A percentile compares a stretch with the other conserved stretches of the same genome.
Conservation (phyloP, 2,113 vertebrate genomes). For the Glaucidium brasilianum region DNA sequence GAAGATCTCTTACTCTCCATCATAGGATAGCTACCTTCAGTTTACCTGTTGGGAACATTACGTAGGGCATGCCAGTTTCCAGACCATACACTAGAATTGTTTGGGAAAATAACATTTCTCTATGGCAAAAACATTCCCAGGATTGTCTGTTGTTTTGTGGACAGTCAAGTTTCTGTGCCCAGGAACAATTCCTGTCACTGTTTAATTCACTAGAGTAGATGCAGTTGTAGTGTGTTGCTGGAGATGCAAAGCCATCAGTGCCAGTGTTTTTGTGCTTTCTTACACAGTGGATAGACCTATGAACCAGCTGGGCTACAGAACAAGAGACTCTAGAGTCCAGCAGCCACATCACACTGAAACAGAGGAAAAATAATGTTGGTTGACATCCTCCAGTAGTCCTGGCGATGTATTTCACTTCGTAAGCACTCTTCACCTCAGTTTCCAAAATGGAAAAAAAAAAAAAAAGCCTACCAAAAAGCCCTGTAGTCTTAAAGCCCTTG, state of each 20-base stretch:
- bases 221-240: background rate
- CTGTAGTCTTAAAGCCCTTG: background rate
- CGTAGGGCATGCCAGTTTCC: background rate
- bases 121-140: background rate
- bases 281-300: background rate
- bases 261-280: background rate
- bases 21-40: background rate
- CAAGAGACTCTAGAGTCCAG: background rate
- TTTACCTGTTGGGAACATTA: background rate
- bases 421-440: background rate
- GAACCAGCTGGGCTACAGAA: background rate
- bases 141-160: background rate
- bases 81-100: background rate
- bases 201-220: background rate
- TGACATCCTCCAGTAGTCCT: background rate
- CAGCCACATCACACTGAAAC: background rate
- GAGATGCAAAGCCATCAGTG: background rate
- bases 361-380: background rate
- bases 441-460: background rate
- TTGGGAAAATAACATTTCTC: background rate
- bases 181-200: background rate
- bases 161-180: background rate
- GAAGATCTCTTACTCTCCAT: background rate
- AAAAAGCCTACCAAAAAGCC: fast-evolving
- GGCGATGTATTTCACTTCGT: background rate